Conservation (phyloP, 2,113 vertebrate species). For the Callospermophilus lateralis region DNA sequence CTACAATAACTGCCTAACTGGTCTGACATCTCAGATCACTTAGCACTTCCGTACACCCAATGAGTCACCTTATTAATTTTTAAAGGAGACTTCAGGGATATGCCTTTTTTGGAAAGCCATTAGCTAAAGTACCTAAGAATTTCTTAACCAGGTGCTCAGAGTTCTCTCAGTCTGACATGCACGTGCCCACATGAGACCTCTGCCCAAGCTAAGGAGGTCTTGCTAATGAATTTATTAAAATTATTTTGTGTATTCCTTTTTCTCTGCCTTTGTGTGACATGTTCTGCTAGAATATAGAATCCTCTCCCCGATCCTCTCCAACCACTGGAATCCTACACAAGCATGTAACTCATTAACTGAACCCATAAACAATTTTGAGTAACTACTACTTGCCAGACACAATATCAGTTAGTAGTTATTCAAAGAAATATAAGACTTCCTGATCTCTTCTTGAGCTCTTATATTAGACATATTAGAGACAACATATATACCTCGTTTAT, state of each 20-base stretch:
- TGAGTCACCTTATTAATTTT: not conserved
- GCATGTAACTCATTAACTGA: not conserved
- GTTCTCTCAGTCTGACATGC: not conserved
- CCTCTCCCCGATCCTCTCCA: not conserved
- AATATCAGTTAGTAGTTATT: not conserved
- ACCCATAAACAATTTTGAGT: not conserved
- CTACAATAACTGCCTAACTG: not conserved
- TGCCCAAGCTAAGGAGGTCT: not conserved
- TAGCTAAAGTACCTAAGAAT: not conserved
- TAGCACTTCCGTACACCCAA: not conserved
- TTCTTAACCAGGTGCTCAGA: not conserved
- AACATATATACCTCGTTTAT: no score
- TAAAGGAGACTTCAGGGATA: not conserved
- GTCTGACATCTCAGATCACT: not conserved
- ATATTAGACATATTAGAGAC: no score
- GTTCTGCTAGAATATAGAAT: not conserved
- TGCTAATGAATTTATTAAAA: conserved; percentile 6
- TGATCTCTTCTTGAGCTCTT: not conserved
- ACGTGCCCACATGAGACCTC: not conserved
- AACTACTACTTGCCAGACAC: not conserved
- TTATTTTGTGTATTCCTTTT: not conserved
- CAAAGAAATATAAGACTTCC: not conserved
- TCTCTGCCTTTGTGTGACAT: not conserved
- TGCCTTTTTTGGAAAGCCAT: not conserved
- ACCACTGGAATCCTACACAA: not conserved